Percentiles rank a stretch among this genome's conserved stretches.
Conservation (phyloP, 2,797 vertebrate species). For the Triplophysa bombifrons region DNA sequence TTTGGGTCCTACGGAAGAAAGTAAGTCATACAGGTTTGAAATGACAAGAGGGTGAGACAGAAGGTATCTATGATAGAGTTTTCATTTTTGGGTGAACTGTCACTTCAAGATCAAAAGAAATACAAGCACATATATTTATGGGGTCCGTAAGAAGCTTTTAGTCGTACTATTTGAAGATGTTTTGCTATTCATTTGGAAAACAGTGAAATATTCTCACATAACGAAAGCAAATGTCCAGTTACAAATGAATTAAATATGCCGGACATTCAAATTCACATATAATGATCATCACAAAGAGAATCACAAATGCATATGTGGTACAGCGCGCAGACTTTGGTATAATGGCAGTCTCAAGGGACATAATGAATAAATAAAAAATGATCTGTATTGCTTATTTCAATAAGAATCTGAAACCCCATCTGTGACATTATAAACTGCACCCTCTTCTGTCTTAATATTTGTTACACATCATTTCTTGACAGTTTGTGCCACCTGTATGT, state of each 20-base stretch:
- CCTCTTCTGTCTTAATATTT: neutral
- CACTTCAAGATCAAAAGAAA: neutral
- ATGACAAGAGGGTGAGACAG: too few relatives aligned
- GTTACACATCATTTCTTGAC: conserved; percentile 59
- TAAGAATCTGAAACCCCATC: conserved; percentile 6
- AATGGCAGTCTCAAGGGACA: neutral
- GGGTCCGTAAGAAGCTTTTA: too few relatives aligned
- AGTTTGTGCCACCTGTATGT: conserved; percentile 82
- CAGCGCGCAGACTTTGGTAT: conserved; percentile 17
- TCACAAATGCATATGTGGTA: neutral
- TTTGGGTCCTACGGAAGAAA: too few relatives aligned
- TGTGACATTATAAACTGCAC: conserved; percentile 1
- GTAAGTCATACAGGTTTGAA: too few relatives aligned
- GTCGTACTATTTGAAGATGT: neutral
- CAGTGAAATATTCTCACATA: neutral
- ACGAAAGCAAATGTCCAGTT: conserved; percentile 8
- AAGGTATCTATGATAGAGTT: too few relatives aligned
- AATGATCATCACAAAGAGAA: conserved; percentile 11
- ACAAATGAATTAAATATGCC: conserved; percentile 15
- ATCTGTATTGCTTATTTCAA: neutral
- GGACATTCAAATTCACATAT: conserved; percentile 10
- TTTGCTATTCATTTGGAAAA: neutral
- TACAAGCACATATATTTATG: neutral
- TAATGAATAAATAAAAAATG: neutral
- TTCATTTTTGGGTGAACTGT: neutral